Evolutionary conservation across 2,888 invertebrate genomes (phyloP).

Genomic region (Choreutis nemorana): DNA sequence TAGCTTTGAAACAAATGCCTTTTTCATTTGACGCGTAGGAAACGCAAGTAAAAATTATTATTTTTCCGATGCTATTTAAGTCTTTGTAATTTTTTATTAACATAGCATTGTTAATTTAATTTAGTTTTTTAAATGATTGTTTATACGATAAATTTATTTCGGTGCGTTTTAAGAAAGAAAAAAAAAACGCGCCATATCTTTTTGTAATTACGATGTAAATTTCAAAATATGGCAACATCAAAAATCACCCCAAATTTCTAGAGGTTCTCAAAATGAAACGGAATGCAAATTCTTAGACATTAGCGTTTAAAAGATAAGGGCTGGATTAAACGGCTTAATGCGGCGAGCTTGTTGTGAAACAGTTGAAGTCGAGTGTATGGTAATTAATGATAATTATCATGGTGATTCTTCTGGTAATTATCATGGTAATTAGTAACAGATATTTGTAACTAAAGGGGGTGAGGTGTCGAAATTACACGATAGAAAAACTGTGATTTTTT

Average conservation of each 20-base stretch:
- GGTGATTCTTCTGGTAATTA: slow-evolving; percentile 27
- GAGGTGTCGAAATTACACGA: too few species aligned
- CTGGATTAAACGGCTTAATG: slow-evolving; percentile 46
- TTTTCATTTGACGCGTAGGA: slow-evolving; percentile 4
- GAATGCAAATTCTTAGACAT: slow-evolving; percentile 58
- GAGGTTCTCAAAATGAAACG: slow-evolving; percentile 31
- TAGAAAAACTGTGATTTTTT: too few species aligned
- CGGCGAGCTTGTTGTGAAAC: slow-evolving; percentile 8
- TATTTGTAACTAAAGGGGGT: slow-evolving; percentile 13
- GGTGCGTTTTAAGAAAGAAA: too few species aligned
- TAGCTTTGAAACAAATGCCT: slow-evolving; percentile 2
- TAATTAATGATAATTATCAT: too few species aligned
- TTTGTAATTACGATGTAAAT: not conserved
- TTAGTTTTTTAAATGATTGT: too few species aligned
- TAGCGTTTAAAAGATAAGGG: slow-evolving; percentile 57
- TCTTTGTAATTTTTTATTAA: too few species aligned
- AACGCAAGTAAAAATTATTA: too few species aligned
- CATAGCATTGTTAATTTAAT: too few species aligned
- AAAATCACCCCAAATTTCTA: slow-evolving; percentile 17
- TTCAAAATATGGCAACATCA: slow-evolving; percentile 11
- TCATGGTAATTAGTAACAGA: slow-evolving; percentile 32
- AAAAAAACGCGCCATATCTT: too few species aligned
- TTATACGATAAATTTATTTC: too few species aligned
- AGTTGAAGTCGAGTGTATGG: too few species aligned
- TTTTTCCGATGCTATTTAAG: too few species aligned